Conservation (phyloP, 2,888 invertebrate genomes). For the Drosophila siamana region DNA sequence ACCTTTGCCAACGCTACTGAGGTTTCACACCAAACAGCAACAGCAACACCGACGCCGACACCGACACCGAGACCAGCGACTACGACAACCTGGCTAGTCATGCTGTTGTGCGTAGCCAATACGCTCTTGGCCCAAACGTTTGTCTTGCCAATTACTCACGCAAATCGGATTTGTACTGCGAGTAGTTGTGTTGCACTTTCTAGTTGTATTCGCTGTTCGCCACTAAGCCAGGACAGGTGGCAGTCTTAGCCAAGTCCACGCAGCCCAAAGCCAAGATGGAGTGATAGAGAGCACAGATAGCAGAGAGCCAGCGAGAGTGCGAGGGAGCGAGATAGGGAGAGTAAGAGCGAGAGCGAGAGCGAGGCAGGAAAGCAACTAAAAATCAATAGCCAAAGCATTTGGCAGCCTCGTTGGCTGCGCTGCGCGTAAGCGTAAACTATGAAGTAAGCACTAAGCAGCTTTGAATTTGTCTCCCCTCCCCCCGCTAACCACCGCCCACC, state of each 20-base stretch:
- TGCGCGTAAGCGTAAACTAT: constrained; percentile 71
- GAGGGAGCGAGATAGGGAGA: not conserved
- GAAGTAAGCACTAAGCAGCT: constrained; percentile 78
- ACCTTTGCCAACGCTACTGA: constrained; percentile 63
- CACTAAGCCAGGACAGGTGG: constrained; percentile 40
- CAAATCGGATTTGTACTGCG: constrained; percentile 80
- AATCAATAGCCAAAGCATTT: constrained; percentile 73
- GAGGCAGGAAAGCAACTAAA: constrained; percentile 44
- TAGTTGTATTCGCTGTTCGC: constrained; percentile 34
- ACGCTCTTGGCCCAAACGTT: constrained; percentile 54
- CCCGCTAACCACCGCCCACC: not conserved
- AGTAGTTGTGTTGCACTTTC: constrained; percentile 35
- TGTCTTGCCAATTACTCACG: constrained; percentile 81
- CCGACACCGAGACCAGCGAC: too few species aligned
- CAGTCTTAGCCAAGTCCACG: constrained; percentile 25
- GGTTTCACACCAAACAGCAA: constrained; percentile 60
- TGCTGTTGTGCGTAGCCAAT: constrained; percentile 44
- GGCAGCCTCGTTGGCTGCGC: constrained; percentile 61
- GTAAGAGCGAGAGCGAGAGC: not conserved
- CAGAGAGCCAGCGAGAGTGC: not conserved
- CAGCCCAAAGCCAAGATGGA: constrained; percentile 19
- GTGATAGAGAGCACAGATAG: constrained; percentile 4
- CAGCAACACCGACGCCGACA: constrained; percentile 11
- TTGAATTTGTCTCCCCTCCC: constrained; percentile 60
- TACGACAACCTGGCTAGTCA: constrained; percentile 26